Evolutionary conservation across 23 tunicate species (phyloP), one percentile per base, ranked within the genome.

Genomic region (Diplosoma virens): DNA sequence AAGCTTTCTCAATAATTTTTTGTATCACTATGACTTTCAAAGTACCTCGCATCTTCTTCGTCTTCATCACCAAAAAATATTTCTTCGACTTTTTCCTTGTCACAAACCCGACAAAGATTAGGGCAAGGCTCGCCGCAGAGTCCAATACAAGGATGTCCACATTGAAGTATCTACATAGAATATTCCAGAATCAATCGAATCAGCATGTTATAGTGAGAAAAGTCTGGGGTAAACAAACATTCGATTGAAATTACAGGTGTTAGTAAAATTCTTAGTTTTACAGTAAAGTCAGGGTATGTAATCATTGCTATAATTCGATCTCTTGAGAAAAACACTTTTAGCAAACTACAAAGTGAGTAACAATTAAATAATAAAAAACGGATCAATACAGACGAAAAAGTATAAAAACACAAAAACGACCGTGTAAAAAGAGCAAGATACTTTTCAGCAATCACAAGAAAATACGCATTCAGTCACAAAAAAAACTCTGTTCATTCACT

Each of bases 31-130:
- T 11, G 64, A 56, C 14, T 7, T 9, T 41, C 50, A 41, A 63
- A 4, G 7, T 34, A 89, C 87, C 88, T 69, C 16, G 96, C 88
- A 77, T 82, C 77, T 18, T 53, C 30, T 35, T 89, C 96, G 35
- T 71, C 88, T 78, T 89, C 96, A 71, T 68, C 78, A 7, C 96
- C 96, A 26, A 89, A 89, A 34, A 89, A 89, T 1, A 82, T 82
- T 72, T 89, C 96, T 0, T 88, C 82, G 0, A 89, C 96, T 41
- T 78, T 71, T 4, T 82, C 88, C 52, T 89, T 66, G 70, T 89
- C 81, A 54, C 96, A 89, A 48, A 82, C 47, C 31, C 96, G 77
- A 37, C 96, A 89, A 18, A 77, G 64, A 52, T 65, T 82, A 21
- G 96, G 96, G 37, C 96, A 89, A 18, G 76, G 78, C 60, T 89